Evolutionary conservation across 30 jellyfish, hydroid and myxozoan genomes (phyloP), one percentile per base, ranked within the genome.

Genomic region (Turritopsis rubra): DNA sequence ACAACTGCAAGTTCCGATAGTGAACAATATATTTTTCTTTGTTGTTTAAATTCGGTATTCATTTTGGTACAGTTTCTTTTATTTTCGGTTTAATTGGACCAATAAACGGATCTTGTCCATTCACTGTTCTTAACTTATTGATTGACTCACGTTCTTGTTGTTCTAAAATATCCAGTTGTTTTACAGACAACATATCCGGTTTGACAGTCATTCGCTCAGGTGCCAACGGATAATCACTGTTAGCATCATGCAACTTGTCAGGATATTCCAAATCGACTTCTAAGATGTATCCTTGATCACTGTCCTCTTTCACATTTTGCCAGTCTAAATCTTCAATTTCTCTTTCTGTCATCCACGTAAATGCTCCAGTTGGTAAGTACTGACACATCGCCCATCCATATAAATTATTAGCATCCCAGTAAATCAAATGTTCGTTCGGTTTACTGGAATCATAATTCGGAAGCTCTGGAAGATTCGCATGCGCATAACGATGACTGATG

Each of bases 331-430:
- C 79, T 28, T 28, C 31, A 71, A 84, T n/a, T 76, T 84, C 81
- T 26, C 26, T 54, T 3, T 84, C 91, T 21, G 78, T 29, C 74
- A 84, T 20, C 95, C n/a, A n/a, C n/a, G n/a, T n/a, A n/a, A n/a
- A n/a, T n/a, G n/a, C n/a, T n/a, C n/a, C n/a, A 90, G 87, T 81
- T 66, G 97, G 96, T 28, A 89, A 84, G 8, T 71, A 30, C 71
- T 89, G 91, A 7, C 78, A 0, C 97, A 91, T 91, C 17, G 95
- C 95, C 95, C 96, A 91, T 8, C 95, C 95, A 84, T 88, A 82
- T 21, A 82, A 24, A 86, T 90, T 86, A 74, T 90, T 90, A 23
- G 96, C 96, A 73, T 90, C 96, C 52, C 77, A 79, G 30, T 90
- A 90, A 84, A 65, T 75, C 19, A 83, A 26, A 21, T 73, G 75